These are phyloP conservation scores for Palloptera scutellata DNA, from an alignment of 2,888 invertebrate genomes.

Conservation along the genomic window DNA sequence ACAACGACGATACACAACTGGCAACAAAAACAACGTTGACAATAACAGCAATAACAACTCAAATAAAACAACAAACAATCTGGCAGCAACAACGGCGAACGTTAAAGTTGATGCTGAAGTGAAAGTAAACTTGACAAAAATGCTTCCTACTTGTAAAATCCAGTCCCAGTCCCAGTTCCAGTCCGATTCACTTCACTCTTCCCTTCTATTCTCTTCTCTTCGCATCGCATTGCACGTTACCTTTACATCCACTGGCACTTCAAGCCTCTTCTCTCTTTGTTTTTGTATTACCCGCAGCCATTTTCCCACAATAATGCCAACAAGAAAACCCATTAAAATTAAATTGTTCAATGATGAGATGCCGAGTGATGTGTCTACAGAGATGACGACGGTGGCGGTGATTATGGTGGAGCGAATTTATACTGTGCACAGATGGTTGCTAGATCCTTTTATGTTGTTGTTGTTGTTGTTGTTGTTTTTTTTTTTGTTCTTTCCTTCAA, in stretches of 20 bases:
- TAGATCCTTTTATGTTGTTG: too few species aligned
- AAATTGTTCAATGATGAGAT: conserved; percentile 21
- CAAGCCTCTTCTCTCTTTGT: too few species aligned
- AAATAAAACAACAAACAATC: conserved; percentile 48
- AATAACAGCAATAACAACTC: conserved; percentile 47
- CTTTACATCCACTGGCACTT: too few species aligned
- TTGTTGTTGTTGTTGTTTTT: too few species aligned
- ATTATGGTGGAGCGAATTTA: too few species aligned
- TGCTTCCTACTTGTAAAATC: conserved; percentile 29
- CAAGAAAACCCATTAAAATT: conserved; percentile 47
- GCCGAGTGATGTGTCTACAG: too few species aligned
- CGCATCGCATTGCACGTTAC: too few species aligned
- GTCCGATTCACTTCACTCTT: not conserved
- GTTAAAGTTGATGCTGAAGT: not conserved
- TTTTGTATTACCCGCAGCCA: conserved; percentile 20
- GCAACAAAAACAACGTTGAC: not conserved
- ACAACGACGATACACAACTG: not conserved
- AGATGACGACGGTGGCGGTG: too few species aligned
- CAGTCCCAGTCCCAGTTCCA: too few species aligned
- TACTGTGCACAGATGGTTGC: too few species aligned
- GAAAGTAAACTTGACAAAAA: conserved; percentile 33
- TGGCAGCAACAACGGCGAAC: conserved; percentile 41
- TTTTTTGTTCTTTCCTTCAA: too few species aligned
- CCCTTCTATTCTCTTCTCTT: too few species aligned
- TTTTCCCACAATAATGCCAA: conserved; percentile 31